A percentile compares a stretch with the other conserved stretches of the same genome.
phyloP scores from a whole-genome alignment of 2,113 vertebrate genomes.

The Glaucidium brasilianum region DNA sequence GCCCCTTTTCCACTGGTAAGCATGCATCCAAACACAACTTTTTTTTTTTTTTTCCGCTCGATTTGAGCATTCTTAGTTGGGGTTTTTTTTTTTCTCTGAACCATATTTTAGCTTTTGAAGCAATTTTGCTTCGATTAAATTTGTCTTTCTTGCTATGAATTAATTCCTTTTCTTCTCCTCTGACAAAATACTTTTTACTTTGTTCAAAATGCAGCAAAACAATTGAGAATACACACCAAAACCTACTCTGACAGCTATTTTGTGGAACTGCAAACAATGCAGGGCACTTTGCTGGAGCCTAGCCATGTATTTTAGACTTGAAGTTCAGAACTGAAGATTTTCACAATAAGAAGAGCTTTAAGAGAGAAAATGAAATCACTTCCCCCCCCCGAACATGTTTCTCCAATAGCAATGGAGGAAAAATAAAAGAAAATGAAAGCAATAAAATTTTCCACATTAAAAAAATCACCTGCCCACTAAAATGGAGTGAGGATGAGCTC shows the following conservation, averaged over 20 bases:
- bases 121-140: not conserved
- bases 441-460: not conserved
- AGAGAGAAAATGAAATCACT: not conserved
- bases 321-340: not conserved
- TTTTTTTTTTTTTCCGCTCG: not conserved
- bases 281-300: not conserved
- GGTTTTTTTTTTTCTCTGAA: not conserved
- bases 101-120: not conserved
- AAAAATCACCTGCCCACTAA: not conserved
- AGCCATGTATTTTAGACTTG: not conserved
- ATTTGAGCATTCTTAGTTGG: not conserved
- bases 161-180: not conserved
- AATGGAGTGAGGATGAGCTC: not conserved
- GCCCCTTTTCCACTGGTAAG: not conserved
- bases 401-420: not conserved
- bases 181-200: not conserved
- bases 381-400: not conserved
- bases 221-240: not conserved
- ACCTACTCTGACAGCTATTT: not conserved
- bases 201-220: not conserved
- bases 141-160: not conserved
- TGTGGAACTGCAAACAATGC: not conserved
- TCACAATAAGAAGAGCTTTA: not conserved
- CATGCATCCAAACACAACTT: fast-evolving
- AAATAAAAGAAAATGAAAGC: not conserved